These are phyloP conservation scores for Nowickia ferox DNA, from an alignment of 2,888 invertebrate genomes.

Conservation along the genomic window DNA sequence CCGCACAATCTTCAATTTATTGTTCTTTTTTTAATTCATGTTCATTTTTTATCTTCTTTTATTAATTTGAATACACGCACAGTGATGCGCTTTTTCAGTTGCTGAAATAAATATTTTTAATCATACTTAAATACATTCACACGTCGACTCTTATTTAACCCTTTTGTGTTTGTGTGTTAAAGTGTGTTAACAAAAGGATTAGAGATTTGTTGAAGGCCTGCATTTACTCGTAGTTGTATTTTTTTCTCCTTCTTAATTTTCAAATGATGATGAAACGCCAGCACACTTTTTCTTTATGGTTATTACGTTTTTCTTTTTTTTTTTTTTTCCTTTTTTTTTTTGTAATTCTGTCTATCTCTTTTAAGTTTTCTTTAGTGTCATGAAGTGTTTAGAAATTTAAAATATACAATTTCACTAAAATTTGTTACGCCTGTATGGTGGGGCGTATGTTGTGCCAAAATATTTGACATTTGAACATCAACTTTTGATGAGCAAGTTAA, in stretches of 20 bases:
- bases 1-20: slow-evolving; percentile 1
- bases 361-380: slow-evolving; percentile 32
- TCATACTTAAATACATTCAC: slow-evolving; percentile 64
- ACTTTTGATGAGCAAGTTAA: slow-evolving; percentile 58
- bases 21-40: slow-evolving; percentile 7
- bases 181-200: slow-evolving; percentile 71
- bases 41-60: slow-evolving; percentile 41
- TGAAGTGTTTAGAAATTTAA: slow-evolving; percentile 56
- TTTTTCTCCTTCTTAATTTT: slow-evolving; percentile 18
- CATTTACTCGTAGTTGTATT: slow-evolving; percentile 56
- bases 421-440: slow-evolving; percentile 71
- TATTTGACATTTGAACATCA: slow-evolving; percentile 69
- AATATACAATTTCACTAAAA: slow-evolving; percentile 62
- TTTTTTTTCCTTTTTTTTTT: slow-evolving; percentile 18
- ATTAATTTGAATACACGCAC: slow-evolving; percentile 55
- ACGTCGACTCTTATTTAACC: slow-evolving; percentile 52
- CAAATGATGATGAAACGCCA: slow-evolving; percentile 67
- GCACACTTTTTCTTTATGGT: slow-evolving; percentile 69
- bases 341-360: background rate
- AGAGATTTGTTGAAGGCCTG: slow-evolving; percentile 53
- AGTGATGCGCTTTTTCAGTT: slow-evolving; percentile 69
- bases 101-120: slow-evolving; percentile 59
- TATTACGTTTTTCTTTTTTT: slow-evolving; percentile 47
- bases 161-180: slow-evolving; percentile 36
- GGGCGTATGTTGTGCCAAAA: slow-evolving; percentile 69